Percentiles rank a stretch among this genome's conserved stretches.
phyloP scores from a whole-genome alignment of 2,113 vertebrate genomes.

The Cariama cristata region DNA sequence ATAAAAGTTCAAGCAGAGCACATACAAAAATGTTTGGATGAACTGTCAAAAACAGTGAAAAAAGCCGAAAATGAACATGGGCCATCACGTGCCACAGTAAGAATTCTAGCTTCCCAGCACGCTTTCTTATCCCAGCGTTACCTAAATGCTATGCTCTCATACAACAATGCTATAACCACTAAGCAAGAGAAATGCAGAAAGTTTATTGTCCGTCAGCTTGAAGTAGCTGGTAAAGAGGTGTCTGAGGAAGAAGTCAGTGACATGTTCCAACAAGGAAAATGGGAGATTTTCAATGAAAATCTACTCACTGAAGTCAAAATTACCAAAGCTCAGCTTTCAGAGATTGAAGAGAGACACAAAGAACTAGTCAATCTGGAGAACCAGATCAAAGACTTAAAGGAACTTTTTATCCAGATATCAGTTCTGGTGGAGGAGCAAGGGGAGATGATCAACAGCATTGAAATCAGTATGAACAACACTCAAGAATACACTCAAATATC shows the following conservation, averaged over 20 bases:
- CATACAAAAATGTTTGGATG: slow-evolving; percentile 81
- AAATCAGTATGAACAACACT: slow-evolving; percentile 84
- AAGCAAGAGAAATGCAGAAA: slow-evolving; percentile 93
- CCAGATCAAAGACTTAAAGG: slow-evolving; percentile 90
- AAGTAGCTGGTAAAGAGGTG: slow-evolving; percentile 88
- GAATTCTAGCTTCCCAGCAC: slow-evolving; percentile 87
- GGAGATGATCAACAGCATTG: slow-evolving; percentile 87
- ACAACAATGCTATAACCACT: slow-evolving; percentile 85
- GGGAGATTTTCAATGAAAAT: slow-evolving; percentile 96
- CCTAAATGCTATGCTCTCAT: slow-evolving; percentile 85
- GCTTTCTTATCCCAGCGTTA: slow-evolving; percentile 81
- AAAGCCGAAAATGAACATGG: slow-evolving; percentile 81
- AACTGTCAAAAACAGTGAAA: slow-evolving; percentile 81
- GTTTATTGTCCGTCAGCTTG: slow-evolving; percentile 92
- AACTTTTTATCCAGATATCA: slow-evolving; percentile 91
- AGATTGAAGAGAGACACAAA: slow-evolving; percentile 95
- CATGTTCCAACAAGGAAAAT: slow-evolving; percentile 91
- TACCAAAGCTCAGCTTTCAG: slow-evolving; percentile 88
- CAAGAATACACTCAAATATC: slow-evolving; percentile 85
- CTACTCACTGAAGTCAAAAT: slow-evolving; percentile 89
- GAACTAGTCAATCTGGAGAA: slow-evolving; percentile 90
- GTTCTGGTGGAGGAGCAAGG: slow-evolving; percentile 92
- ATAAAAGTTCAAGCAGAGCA: slow-evolving; percentile 90
- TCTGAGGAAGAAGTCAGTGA: slow-evolving; percentile 89
- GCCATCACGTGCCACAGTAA: slow-evolving; percentile 73